Base-by-base conservation (phyloP, 2,113 vertebrate species). In the Notothenia rossii region DNA sequence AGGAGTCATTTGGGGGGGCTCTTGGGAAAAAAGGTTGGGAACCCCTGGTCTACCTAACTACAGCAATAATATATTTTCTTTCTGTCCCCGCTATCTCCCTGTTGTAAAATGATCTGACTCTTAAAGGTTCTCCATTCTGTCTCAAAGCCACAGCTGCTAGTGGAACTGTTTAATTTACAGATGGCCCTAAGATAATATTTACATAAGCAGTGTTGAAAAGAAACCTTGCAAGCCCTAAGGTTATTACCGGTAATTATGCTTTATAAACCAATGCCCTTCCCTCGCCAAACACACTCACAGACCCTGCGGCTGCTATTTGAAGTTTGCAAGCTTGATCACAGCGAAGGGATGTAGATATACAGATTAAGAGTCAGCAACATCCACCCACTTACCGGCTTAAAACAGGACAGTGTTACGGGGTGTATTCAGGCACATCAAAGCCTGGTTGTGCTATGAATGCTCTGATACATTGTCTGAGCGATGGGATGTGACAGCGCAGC, bases 181-280 rank as follows among this genome's bases (percentile, higher is more conserved):
- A 87, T 77, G 63, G 87, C 87, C 79, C 79, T 85, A 82, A 81
- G 79, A 92, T 85, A 91, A 93, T 90, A 93, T 94, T 93, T 93
- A 93, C 91, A 92, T 78, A 90, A 87, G 86, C 90, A 82, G 78
- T 79, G 81, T 86, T 85, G 45, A 87, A 88, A 79, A 84, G 77
- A 88, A 91, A 89, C 76, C 88, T 79, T 86, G 74, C 88, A 56
- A 82, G 81, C 85, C 89, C 82, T 68, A 5, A 83, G 84, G 91
- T 91, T 91, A 93, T 92, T 91, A 90, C 77, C 36, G n/a, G 63
- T 90, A 93, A 90, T 93, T 91, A 92, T 86, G 58, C 75, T 77
- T 89, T 78, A 85, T 92, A 88, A 92, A 92, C 86, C 85, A 71
- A 66, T 73, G 86, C 79, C 85, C 72, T 86, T 81, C 86, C 76